Base-by-base conservation (phyloP, 2,113 vertebrate species). In the Silurus meridionalis region DNA sequence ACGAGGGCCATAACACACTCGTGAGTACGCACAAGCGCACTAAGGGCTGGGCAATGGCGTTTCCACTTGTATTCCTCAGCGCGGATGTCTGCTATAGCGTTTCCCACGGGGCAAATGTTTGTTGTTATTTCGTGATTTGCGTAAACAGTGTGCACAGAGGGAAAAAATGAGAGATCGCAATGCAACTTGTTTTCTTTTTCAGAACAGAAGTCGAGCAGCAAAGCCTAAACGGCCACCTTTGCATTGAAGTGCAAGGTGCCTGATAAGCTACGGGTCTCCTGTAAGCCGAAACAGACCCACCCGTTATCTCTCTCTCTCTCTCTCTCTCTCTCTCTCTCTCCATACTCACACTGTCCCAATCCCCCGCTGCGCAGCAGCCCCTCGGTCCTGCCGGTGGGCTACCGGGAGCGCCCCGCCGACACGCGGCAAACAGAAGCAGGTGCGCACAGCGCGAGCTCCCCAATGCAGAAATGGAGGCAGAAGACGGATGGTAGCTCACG, bases 11-110 rank as follows among this genome's bases (percentile, higher is more conserved):
- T 53, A 83, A 14, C 10, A 23, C 57, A 37, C n/a, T n/a, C 19
- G 15, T 91, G 89, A 88, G 75, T 88, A 89, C 89, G 91, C 89
- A 52, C 89, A 72, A 71, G 86, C 60, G 37, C 80, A 50, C 81
- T n/a, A 14, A 19, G 82, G 66, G 53, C 66, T 66, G 81, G 19
- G 67, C 63, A 60, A 66, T 74, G 48, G 80, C 75, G 64, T 57
- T 63, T 61, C 87, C 66, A 57, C 55, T 46, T 71, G 46, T 83
- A 58, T 53, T 69, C 21, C 63, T 82, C 46, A 52, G 50, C 48
- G 61, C 14, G 52, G 2, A 37, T 81, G 80, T 61, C 37, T 11
- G 60, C 58, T 50, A 53, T 28, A 1, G 50, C n/a, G 53, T 8
- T 67, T 14, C 25, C 64, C 52, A 11, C 3, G 67, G 55, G 55